Evolutionary conservation across 2,888 invertebrate species (phyloP), one percentile per base, ranked within the genome.

Genomic region (Agrotis exclamationis): DNA sequence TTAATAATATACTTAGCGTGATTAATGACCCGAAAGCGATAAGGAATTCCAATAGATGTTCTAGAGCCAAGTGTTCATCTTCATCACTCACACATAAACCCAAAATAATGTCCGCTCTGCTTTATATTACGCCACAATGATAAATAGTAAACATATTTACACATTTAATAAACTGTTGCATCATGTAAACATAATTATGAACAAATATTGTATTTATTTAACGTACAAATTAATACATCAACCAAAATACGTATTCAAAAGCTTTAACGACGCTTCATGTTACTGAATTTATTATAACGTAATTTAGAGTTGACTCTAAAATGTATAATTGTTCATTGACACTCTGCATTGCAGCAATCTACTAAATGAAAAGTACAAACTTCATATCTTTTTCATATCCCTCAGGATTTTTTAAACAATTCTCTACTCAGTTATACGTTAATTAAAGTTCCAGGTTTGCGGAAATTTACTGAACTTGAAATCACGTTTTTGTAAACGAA

Each of bases 401-500:
- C 45, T 28, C 20, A 64, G 44, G 22, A 5, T 44, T 48, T 50
- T 20, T n/a, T 48, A 33, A 7, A 50, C 16, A n/a, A 63, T 75
- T 58, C 57, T 39, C 45, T 63, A 45, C 53, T 50, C 44, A 64
- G 76, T 74, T 74, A 51, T 60, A 56, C 33, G 48, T 64, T 28
- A 50, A 58, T 74, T 63, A 59, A 63, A 80, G 56, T 51, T 64
- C 48, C 69, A 53, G 64, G 53, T 65, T 44, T 18, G n/a, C 53
- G 16, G 18, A 63, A 60, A 77, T 53, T 75, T 48, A 70, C 60
- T 74, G 65, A 67, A 76, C 74, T 56, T 59, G 51, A 75, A 80
- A 79, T 66, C 63, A 70, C 64, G 67, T 54, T 74, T 78, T 83
- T 74, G 73, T 76, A 73, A 70, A 18, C 63, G 56, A 76, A 86